Conservation (phyloP, 2,113 vertebrate species). For the Sinosuthora webbiana region DNA sequence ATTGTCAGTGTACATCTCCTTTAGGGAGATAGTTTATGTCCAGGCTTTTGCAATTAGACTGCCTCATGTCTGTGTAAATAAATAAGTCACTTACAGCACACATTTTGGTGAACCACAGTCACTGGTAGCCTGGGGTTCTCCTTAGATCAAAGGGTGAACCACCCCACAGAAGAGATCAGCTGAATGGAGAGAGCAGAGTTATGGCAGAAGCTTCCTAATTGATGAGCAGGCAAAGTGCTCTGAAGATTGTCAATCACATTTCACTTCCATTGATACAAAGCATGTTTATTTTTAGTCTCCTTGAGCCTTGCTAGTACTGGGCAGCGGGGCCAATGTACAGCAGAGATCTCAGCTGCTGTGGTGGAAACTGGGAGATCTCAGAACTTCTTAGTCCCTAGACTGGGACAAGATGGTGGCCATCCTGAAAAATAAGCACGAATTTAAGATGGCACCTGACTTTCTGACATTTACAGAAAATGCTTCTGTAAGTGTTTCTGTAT, state of each 20-base stretch:
- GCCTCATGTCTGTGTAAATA: neutral
- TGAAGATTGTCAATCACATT: constrained; percentile 77
- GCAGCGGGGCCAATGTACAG: neutral
- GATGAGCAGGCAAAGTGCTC: constrained; percentile 75
- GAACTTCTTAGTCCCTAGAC: neutral
- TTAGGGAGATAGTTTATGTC: neutral
- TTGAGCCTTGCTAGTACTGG: neutral
- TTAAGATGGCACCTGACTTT: neutral
- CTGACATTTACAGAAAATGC: neutral
- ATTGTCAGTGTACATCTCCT: neutral
- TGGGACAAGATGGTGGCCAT: neutral
- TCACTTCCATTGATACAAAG: neutral
- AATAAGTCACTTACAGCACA: neutral
- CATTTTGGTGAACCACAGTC: neutral
- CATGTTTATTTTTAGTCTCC: constrained; percentile 22
- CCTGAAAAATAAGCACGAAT: neutral
- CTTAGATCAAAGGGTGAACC: constrained; percentile 78
- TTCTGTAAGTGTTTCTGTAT: neutral
- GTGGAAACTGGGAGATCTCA: neutral
- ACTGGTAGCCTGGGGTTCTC: neutral
- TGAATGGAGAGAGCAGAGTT: constrained; percentile 73
- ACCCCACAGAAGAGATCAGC: constrained; percentile 78
- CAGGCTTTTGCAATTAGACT: neutral
- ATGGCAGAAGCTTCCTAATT: constrained; percentile 73
- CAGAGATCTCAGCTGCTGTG: neutral